Conservation (phyloP, 2,888 invertebrate species). For the Hypselothyrea guttata region DNA sequence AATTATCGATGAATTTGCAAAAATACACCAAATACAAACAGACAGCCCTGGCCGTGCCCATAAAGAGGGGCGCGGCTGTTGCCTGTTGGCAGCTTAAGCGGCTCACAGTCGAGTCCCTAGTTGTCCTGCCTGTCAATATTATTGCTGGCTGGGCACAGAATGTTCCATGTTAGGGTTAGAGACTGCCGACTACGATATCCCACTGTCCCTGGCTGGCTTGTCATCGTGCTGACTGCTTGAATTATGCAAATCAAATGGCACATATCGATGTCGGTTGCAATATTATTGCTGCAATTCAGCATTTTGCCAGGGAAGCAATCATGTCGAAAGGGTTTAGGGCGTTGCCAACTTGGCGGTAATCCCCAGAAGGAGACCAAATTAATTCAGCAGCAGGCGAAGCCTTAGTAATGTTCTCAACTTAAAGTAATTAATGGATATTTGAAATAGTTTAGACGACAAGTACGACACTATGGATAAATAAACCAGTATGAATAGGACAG, state of each 20-base stretch:
- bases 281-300: constrained; percentile 75
- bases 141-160: constrained; percentile 48
- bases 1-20: constrained; percentile 78
- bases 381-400: too few species aligned
- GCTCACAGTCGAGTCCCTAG: constrained; percentile 30
- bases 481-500: too few species aligned
- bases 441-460: too few species aligned
- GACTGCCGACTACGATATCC: neutral
- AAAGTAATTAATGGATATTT: too few species aligned
- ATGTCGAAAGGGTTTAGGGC: constrained; percentile 15
- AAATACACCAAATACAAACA: constrained; percentile 73
- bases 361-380: too few species aligned
- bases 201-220: neutral
- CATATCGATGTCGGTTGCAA: constrained; percentile 74
- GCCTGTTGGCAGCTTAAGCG: constrained; percentile 63
- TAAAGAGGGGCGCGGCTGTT: constrained; percentile 48
- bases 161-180: constrained; percentile 42
- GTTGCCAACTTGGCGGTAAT: neutral
- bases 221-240: constrained; percentile 43
- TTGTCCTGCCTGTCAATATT: constrained; percentile 54
- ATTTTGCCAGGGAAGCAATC: constrained; percentile 56
- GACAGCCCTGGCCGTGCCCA: too few species aligned
- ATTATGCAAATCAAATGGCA: constrained; percentile 77
- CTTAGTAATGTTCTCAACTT: too few species aligned
- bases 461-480: too few species aligned